Conservation (phyloP, 2,797 vertebrate species). For the Clarias platycephalus region DNA sequence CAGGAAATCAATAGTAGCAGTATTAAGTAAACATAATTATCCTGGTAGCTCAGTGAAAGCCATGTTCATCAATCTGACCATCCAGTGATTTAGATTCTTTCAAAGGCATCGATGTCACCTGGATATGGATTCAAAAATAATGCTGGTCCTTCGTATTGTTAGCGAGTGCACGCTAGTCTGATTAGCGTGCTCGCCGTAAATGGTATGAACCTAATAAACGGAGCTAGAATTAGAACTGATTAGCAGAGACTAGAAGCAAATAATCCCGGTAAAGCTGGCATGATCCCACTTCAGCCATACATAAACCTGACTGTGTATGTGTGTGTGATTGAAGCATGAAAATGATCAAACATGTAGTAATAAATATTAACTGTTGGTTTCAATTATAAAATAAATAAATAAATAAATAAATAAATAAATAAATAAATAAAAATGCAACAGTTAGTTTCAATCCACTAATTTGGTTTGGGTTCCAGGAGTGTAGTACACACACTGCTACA, state of each 20-base stretch:
- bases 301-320: not conserved
- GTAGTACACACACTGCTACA: not conserved
- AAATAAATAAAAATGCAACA: not conserved
- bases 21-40: conserved; percentile 18
- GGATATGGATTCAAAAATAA: not conserved
- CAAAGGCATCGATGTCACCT: not conserved
- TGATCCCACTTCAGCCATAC: conserved; percentile 28
- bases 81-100: not conserved
- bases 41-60: not conserved
- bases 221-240: conserved; percentile 34
- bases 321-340: not conserved
- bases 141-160: not conserved
- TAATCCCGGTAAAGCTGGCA: conserved; percentile 32
- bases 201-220: conserved; percentile 28
- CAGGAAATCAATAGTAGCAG: conserved; percentile 4
- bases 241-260: conserved; percentile 24
- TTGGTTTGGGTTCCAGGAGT: not conserved
- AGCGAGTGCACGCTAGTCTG: not conserved
- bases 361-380: not conserved
- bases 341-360: not conserved
- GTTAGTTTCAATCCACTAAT: not conserved
- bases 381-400: no score
- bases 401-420: no score
- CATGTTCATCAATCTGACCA: conserved; percentile 7
- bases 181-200: not conserved